Evolutionary conservation across 2,888 invertebrate species (phyloP), one percentile per base, ranked within the genome.

Genomic region (Hyalella azteca): DNA sequence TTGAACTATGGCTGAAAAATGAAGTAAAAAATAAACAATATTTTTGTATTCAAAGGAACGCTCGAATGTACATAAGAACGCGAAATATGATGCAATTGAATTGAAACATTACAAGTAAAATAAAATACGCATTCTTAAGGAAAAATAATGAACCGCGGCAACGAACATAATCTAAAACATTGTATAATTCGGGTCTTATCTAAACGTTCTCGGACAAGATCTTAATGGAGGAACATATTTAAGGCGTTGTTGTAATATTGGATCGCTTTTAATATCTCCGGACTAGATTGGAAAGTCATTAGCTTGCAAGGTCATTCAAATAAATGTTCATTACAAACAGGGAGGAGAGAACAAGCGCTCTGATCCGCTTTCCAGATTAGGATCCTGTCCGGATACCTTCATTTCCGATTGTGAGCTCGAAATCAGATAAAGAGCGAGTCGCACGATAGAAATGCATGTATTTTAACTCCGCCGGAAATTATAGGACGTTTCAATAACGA

Each of bases 361-460:
- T 4, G 54, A 29, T 26, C 13, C 26, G 4, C 54, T 54, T 54
- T 29, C 26, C 29, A 26, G 26, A 54, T 54, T 26, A 54, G 26
- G 26, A 54, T 54, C 54, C 66, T 9, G 39, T 7, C 32, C 66
- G 66, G 66, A 36, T 36, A 7, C 36, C 66, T 36, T 66, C 66
- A 66, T 66, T 66, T 66, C 66, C 66, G 66, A 66, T 66, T 66
- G 66, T 36, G 66, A 2, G 9, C 29, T 1, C 66, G 1, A 36
- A 32, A 66, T 66, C 66, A 66, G 66, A 66, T 66, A 66, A 66
- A 66, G n/a, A 36, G 15, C 15, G 54, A 54, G 49, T 54, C 54
- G 26, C 4, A 54, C 26, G 54, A 54, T 54, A 54, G 26, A 26
- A 29, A 54, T 54, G 54, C 54, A 54, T 54, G 54, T 22, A 54